Evolutionary conservation across 2,888 invertebrate species (phyloP).

Genomic region (Parnassius apollo): DNA sequence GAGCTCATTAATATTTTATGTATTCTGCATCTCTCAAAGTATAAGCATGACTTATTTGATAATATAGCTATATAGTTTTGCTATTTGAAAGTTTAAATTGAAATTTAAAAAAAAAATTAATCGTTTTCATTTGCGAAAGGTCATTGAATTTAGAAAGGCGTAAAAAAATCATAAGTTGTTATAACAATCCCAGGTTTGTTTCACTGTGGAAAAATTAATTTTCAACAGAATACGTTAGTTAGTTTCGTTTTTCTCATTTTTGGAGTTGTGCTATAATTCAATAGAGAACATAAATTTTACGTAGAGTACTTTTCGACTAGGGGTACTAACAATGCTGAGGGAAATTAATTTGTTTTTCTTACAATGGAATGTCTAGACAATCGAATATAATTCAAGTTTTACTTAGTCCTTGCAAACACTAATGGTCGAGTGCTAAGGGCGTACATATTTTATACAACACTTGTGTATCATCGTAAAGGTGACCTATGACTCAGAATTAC

Average conservation of each 20-base stretch:
- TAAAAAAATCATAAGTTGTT: slow-evolving; percentile 27
- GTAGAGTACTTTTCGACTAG: slow-evolving; percentile 62
- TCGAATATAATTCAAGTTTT: slow-evolving; percentile 76
- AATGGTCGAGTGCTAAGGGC: slow-evolving; percentile 56
- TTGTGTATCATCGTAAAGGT: slow-evolving; percentile 50
- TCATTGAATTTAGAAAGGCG: slow-evolving; percentile 13
- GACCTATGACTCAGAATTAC: slow-evolving; percentile 29
- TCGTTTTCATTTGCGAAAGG: slow-evolving; percentile 1
- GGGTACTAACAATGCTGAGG: slow-evolving; percentile 60
- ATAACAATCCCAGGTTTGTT: slow-evolving; percentile 34
- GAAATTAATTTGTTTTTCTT: slow-evolving; percentile 79
- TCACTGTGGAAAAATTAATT: slow-evolving; percentile 35
- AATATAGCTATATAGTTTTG: not conserved
- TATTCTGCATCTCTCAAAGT: too few relatives aligned
- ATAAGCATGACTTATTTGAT: too few relatives aligned
- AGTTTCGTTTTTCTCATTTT: slow-evolving; percentile 59
- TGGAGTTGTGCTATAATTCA: slow-evolving; percentile 61
- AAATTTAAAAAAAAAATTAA: slow-evolving; percentile 13
- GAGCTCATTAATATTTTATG: too few relatives aligned
- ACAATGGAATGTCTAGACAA: slow-evolving; percentile 79
- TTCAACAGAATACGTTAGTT: slow-evolving; percentile 45
- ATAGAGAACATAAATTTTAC: slow-evolving; percentile 69
- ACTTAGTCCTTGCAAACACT: slow-evolving; percentile 68
- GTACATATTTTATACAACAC: slow-evolving; percentile 51
- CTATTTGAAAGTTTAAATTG: not conserved